Percentiles rank a stretch among this genome's conserved stretches.
Conservation (phyloP, 2,113 vertebrate species). For the Neoarius graeffei region DNA sequence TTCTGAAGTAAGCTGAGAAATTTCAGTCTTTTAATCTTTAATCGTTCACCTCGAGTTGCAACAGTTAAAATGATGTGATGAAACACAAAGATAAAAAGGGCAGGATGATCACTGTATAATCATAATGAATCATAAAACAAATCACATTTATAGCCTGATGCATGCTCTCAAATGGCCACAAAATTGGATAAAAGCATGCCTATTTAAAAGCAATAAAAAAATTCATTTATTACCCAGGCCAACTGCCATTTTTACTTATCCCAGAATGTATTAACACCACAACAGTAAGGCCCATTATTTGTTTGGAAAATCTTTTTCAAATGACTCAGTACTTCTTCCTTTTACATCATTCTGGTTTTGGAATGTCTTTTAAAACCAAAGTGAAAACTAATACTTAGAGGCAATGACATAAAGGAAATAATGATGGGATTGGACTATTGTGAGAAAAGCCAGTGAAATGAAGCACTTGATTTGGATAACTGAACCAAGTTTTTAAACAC, state of each 20-base stretch:
- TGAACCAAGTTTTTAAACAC: constrained; percentile 17
- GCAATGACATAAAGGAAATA: constrained; percentile 25
- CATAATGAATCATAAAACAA: constrained; percentile 24
- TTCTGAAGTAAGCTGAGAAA: neutral
- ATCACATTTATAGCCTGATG: constrained; percentile 3
- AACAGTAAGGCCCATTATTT: constrained; percentile 27
- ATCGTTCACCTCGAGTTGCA: neutral
- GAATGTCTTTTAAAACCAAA: constrained; percentile 29
- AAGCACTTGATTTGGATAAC: constrained; percentile 22
- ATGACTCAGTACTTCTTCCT: constrained; percentile 27
- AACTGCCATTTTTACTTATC: constrained; percentile 5
- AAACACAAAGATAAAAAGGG: neutral
- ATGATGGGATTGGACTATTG: constrained; percentile 4
- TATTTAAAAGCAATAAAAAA: neutral
- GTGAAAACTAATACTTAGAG: neutral
- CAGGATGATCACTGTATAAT: neutral
- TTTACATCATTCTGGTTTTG: constrained; percentile 57
- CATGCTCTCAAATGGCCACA: neutral
- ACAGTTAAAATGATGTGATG: neutral
- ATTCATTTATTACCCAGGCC: neutral
- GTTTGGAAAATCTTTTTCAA: constrained; percentile 15
- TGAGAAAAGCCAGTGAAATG: constrained; percentile 31
- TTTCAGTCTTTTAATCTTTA: neutral
- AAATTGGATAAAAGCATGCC: constrained; percentile 21
- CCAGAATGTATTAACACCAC: neutral